A percentile compares a stretch with the other conserved stretches of the same genome.
These are phyloP conservation scores for Benthosema pterotum DNA, from an alignment of 2,797 vertebrate species.

Conservation along the genomic window DNA sequence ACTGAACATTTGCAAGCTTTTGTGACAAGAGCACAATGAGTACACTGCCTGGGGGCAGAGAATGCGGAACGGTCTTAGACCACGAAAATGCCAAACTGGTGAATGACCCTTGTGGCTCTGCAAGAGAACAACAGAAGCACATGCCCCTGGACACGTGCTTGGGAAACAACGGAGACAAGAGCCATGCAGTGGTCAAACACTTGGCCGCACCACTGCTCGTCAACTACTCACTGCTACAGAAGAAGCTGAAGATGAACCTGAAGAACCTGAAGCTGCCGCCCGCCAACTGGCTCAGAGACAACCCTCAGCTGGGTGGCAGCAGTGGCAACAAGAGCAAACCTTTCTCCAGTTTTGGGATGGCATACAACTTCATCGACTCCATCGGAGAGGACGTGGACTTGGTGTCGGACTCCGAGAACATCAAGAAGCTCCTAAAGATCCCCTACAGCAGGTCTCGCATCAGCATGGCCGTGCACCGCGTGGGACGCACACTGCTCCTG, in stretches of 20 bases:
- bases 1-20: not conserved
- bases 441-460: conserved; percentile 98
- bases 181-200: conserved; percentile 95
- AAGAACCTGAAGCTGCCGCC: conserved; percentile 94
- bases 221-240: conserved; percentile 92
- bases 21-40: conserved; percentile 57
- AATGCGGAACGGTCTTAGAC: conserved; percentile 51
- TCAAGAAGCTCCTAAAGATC: conserved; percentile 98
- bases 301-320: conserved; percentile 90
- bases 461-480: conserved; percentile 97
- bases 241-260: conserved; percentile 76
- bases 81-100: conserved; percentile 57
- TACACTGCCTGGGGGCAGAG: conserved; percentile 46
- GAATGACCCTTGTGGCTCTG: conserved; percentile 33
- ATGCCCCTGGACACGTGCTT: conserved; percentile 76
- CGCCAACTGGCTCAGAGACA: conserved; percentile 95
- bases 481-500: conserved; percentile 92
- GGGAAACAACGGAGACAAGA: conserved; percentile 90
- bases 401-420: conserved; percentile 99
- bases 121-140: conserved; percentile 63
- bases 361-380: conserved; percentile 96
- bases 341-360: conserved; percentile 98
- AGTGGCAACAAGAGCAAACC: conserved; percentile 91
- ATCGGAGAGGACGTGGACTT: conserved; percentile 97
- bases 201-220: conserved; percentile 91